Evolutionary conservation across 2,797 vertebrate species (phyloP), one percentile per base, ranked within the genome.

Genomic region (Bucorvus abyssinicus): DNA sequence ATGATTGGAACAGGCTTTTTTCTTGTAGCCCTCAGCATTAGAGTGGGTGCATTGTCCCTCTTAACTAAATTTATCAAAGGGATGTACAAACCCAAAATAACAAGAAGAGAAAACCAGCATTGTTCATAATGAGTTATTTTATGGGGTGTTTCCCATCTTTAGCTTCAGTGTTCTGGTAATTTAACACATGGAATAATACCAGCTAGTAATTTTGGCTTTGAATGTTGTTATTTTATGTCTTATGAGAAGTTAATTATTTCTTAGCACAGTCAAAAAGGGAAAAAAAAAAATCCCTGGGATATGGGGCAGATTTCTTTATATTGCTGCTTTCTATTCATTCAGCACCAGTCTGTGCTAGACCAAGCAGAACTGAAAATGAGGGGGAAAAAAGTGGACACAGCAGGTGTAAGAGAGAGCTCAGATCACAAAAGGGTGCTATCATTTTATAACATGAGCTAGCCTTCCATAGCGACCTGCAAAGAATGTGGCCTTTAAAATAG

Each of bases 401-500:
- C 96, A 97, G 96, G 96, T 97, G 90, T 95, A 97, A 88, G 52
- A 88, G 84, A 93, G 44, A 84, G 70, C 91, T 89, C 86, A 68
- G 90, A 73, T 65, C 89, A 96, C 93, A 96, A 84, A 97, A 91
- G 96, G 87, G 95, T 95, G 95, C 94, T 97, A 96, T 96, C 96
- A 96, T 96, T 97, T 96, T 95, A 93, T 96, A 93, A 92, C 87
- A 94, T 89, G 94, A 96, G 65, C 94, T 96, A 95, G 93, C 81
- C 96, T 85, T 94, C 96, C 97, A 97, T 97, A 96, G 96, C 68
- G 89, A 97, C 96, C 94, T 85, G 76, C 60, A 90, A 97, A 96
- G 97, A 97, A 97, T 97, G 97, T 70, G 84, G 93, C 94, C 96
- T 96, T 97, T 97, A 84, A 97, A 96, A 95, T 76, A 87, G 90